phyloP scores from a whole-genome alignment of 2,888 invertebrate species.

The Alloplasta piceator region DNA sequence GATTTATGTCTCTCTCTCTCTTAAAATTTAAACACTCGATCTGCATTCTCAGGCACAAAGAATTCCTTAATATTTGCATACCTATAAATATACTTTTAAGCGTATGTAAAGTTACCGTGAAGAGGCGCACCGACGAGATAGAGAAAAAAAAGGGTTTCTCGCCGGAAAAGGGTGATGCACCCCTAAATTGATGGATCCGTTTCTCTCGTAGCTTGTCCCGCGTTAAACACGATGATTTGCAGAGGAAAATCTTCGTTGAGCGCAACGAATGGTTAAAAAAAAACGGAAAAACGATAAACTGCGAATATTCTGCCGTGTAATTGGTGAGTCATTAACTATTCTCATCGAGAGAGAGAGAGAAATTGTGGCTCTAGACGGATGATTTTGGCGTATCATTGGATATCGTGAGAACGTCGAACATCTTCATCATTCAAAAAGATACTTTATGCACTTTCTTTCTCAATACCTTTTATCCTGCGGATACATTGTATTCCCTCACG shows the following conservation, averaged over 20 bases:
- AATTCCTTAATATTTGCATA: slow-evolving; percentile 60
- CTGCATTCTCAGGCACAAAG: slow-evolving; percentile 13
- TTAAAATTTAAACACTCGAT: slow-evolving; percentile 32
- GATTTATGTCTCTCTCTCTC: slow-evolving; percentile 24
- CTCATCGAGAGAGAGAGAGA: slow-evolving; percentile 29
- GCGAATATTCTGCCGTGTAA: slow-evolving; percentile 72
- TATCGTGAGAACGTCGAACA: slow-evolving; percentile 46
- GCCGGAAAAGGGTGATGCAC: slow-evolving; percentile 15
- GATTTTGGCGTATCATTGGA: slow-evolving; percentile 50
- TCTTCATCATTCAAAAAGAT: slow-evolving; percentile 22
- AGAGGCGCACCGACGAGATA: slow-evolving; percentile 38
- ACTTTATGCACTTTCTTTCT: not conserved
- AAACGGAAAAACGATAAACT: slow-evolving; percentile 22
- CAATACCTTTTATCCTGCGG: not conserved
- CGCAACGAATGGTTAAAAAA: slow-evolving; percentile 10
- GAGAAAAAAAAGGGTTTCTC: slow-evolving; percentile 15
- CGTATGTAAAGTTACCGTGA: slow-evolving; percentile 51
- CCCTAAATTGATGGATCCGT: slow-evolving; percentile 53
- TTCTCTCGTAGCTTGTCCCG: slow-evolving; percentile 7
- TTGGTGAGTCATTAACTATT: slow-evolving; percentile 75
- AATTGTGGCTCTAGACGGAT: not conserved
- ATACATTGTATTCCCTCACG: slow-evolving; percentile 3
- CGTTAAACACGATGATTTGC: no score
- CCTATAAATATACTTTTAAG: not conserved
- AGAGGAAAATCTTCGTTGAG: slow-evolving; percentile 22